Conservation (phyloP, 2,113 vertebrate genomes). For the Otocyon megalotis region DNA sequence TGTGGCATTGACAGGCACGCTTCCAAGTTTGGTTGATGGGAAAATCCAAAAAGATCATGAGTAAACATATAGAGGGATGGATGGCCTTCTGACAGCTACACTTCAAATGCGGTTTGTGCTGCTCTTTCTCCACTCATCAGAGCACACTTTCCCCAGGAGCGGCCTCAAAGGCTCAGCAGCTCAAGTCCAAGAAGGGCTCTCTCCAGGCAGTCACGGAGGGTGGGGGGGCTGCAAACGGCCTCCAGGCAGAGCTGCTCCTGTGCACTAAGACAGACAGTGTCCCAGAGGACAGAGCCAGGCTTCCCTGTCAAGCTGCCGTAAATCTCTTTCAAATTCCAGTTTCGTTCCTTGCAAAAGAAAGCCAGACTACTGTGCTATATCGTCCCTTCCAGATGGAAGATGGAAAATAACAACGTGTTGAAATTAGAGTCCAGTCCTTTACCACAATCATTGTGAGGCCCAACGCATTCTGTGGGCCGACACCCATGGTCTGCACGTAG, state of each 20-base stretch:
- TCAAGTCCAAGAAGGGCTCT: not conserved
- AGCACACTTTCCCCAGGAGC: not conserved
- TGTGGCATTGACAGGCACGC: not conserved
- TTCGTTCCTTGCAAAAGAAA: not conserved
- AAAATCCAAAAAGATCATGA: not conserved
- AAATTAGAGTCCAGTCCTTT: not conserved
- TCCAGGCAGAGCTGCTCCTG: not conserved
- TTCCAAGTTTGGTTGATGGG: not conserved
- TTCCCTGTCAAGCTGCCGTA: not conserved
- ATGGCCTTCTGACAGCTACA: not conserved
- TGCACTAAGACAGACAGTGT: rapidly evolving
- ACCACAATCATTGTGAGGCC: not conserved
- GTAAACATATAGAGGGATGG: not conserved
- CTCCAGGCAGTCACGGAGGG: not conserved
- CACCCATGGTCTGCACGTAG: not conserved
- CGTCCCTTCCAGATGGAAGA: not conserved
- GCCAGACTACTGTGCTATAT: not conserved
- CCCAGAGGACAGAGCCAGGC: not conserved
- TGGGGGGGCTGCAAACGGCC: not conserved
- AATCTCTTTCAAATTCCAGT: not conserved
- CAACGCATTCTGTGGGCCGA: not conserved
- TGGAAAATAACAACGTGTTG: not conserved
- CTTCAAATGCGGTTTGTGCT: not conserved
- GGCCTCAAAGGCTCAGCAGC: not conserved
- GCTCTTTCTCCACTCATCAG: not conserved